A percentile compares a stretch with the other conserved stretches of the same genome.
Conservation (phyloP, 37 sponge, comb jelly and placozoan species). For the Beroe ovata region DNA sequence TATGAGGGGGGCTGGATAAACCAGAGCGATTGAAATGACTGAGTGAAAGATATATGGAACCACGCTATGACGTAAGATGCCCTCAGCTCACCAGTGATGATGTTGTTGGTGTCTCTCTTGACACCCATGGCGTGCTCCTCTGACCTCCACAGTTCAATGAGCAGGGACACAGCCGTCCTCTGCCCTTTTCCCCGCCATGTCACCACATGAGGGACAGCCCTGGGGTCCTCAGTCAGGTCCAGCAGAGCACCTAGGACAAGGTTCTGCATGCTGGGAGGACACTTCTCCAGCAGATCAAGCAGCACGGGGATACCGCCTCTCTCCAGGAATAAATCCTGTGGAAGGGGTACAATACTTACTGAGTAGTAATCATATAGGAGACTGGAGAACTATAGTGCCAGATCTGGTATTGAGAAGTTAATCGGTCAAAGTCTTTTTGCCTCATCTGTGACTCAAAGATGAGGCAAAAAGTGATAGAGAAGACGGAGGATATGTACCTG, state of each 20-base stretch:
- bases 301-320: conserved; percentile 87
- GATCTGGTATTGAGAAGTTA: too few species aligned
- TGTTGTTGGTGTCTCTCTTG: conserved; percentile 71
- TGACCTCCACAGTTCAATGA: conserved; percentile 85
- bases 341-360: too few species aligned
- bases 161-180: conserved; percentile 76
- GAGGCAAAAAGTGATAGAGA: too few species aligned
- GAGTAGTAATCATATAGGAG: too few species aligned
- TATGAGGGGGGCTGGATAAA: too few species aligned
- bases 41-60: too few species aligned
- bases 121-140: conserved; percentile 90
- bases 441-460: too few species aligned
- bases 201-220: conserved; percentile 84
- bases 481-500: neutral
- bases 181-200: conserved; percentile 75
- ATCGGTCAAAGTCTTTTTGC: too few species aligned
- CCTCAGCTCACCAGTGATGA: conserved; percentile 75
- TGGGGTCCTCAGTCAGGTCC: conserved; percentile 91
- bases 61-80: neutral
- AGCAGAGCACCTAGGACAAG: conserved; percentile 87
- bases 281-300: conserved; percentile 83
- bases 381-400: too few species aligned
- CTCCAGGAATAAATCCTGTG: conserved; percentile 94
- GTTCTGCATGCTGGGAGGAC: conserved; percentile 85
- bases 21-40: too few species aligned